These are phyloP conservation scores for Campopleginae sp. DNA, from an alignment of 2,888 invertebrate species.

Conservation along the genomic window DNA sequence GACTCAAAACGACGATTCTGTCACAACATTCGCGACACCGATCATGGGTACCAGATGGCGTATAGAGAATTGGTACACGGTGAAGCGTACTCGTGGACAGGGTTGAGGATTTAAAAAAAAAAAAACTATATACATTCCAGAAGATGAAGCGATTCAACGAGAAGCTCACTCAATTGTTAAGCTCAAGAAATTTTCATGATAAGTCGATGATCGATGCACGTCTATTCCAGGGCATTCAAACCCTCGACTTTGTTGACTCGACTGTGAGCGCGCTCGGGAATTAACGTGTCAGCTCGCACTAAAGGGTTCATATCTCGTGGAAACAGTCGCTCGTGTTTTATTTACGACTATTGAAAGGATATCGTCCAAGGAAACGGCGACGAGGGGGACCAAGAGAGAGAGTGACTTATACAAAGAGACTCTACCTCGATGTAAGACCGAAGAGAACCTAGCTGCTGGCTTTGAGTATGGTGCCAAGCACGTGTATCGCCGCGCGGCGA, in stretches of 20 bases:
- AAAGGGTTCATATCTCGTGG: slow-evolving; percentile 52
- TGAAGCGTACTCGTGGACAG: not conserved
- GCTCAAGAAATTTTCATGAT: not conserved
- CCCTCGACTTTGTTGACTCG: slow-evolving; percentile 21
- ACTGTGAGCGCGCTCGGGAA: slow-evolving; percentile 16
- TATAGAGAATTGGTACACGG: not conserved
- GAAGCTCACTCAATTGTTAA: not conserved
- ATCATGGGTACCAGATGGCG: not conserved
- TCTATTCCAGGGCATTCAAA: slow-evolving; percentile 30
- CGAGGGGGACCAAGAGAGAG: slow-evolving; percentile 5
- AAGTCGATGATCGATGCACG: not conserved
- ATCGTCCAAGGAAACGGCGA: slow-evolving; percentile 18
- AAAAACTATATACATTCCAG: not conserved
- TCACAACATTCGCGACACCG: not conserved
- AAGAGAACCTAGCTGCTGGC: slow-evolving; percentile 31
- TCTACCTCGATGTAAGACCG: slow-evolving; percentile 19
- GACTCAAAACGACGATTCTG: not conserved
- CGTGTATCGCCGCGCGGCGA: slow-evolving; percentile 56
- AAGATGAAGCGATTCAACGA: not conserved
- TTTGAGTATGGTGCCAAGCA: slow-evolving; percentile 31
- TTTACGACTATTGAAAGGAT: slow-evolving; percentile 40
- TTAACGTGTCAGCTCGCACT: slow-evolving; percentile 35
- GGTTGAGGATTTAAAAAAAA: not conserved
- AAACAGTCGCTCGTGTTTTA: slow-evolving; percentile 54
- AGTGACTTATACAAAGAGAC: slow-evolving; percentile 4